A percentile compares a stretch with the other conserved stretches of the same genome.
These are phyloP conservation scores for human (Homo sapiens) DNA, from an alignment of 2,113 vertebrate genomes.

Conservation along the genomic window GRCh38 chr1:190383001-190383500, in stretches of 20 bases:
- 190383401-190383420: background rate
- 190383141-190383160: slow-evolving; percentile 61
- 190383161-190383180: slow-evolving; percentile 1
- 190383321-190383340: background rate
- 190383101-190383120: slow-evolving; percentile 55
- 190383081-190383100: slow-evolving; percentile 42
- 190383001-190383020: slow-evolving; percentile 69
- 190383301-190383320: background rate
- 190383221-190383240: background rate
- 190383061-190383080: slow-evolving; percentile 52
- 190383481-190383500: background rate
- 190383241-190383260: background rate
- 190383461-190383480: background rate
- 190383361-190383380: background rate
- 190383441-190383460: background rate
- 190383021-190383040: slow-evolving; percentile 50
- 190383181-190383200: background rate
- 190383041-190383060: slow-evolving; percentile 60
- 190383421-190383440: background rate
- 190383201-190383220: background rate
- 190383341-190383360: background rate
- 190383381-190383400: background rate
- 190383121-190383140: slow-evolving; percentile 49
- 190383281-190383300: background rate
- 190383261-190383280: background rate